Base-by-base conservation (phyloP, 2,797 vertebrate genomes). In the Cottoperca gobio region DNA sequence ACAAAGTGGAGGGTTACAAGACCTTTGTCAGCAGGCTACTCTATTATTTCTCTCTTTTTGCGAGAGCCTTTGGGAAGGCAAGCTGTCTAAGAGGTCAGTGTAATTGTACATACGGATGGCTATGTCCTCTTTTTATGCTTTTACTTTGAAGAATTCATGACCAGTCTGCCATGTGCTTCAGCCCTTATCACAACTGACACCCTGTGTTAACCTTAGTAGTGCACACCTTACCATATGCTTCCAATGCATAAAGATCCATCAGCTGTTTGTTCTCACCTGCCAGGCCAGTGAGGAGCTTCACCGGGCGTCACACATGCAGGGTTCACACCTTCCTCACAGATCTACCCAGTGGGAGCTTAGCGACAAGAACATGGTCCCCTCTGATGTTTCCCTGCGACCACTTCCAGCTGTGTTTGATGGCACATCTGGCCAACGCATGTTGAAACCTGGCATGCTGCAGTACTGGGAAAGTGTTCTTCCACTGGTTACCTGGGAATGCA, bases 1-100 rank as follows among this genome's bases (percentile, higher is more conserved):
- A 60, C 75, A 69, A 81, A 91, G 76, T 70, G 63, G 78, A 88
- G 60, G 67, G 54, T 63, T 84, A 67, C 64, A 23, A 39, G 59
- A 73, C 58, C 71, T 86, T 84, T 87, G 78, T 82, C 81, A 84
- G 64, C 62, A 55, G 83, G 76, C 70, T 67, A 64, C 83, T 87
- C 63, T 81, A 49, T 79, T 78, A 86, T 89, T 84, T 78, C 28
- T 55, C 75, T 70, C 7, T 8, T 7, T 33, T 33, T 33, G 8
- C 8, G n/a, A n/a, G n/a, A n/a, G n/a, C n/a, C n/a, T 31, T 33
- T 8, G 33, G 31, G n/a, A n/a, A n/a, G n/a, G n/a, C n/a, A n/a
- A n/a, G 31, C 31, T 33, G 8, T 8, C 31, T 33, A 33, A 33
- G 8, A 8, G 31, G 31, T 33, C 31, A 33, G 17, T 59, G 43